Conservation (phyloP, 2,888 invertebrate genomes). For the Drosophila melanosoma region DNA sequence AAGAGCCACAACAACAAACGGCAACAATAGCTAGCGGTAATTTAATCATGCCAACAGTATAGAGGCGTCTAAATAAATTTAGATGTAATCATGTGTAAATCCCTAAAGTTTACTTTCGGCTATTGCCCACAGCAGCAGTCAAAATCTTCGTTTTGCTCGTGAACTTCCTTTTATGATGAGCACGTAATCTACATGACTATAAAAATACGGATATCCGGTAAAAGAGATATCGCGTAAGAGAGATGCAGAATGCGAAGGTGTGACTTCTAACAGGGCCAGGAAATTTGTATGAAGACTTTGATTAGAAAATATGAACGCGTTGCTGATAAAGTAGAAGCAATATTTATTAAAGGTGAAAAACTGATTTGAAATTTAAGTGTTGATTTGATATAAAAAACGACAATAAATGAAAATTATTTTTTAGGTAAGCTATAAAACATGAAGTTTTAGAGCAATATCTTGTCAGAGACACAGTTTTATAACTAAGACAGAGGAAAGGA, state of each 20-base stretch:
- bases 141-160: conserved; percentile 5
- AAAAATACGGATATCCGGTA: conserved; percentile 51
- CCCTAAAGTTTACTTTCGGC: conserved; percentile 60
- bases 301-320: conserved; percentile 39
- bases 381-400: not conserved
- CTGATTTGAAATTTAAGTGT: not conserved
- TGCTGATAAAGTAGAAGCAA: conserved; percentile 8
- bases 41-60: conserved; percentile 38
- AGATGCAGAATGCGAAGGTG: conserved; percentile 3
- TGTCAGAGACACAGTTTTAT: not conserved
- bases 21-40: conserved; percentile 25
- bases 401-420: not conserved
- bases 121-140: conserved; percentile 29
- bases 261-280: not conserved
- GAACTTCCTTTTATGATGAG: conserved; percentile 25
- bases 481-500: conserved; percentile 1
- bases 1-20: conserved; percentile 12
- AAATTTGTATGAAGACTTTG: conserved; percentile 19
- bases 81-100: conserved; percentile 68
- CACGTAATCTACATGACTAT: conserved; percentile 32
- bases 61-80: conserved; percentile 46
- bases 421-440: not conserved
- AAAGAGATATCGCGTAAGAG: not conserved
- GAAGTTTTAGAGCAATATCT: not conserved
- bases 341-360: not conserved